phyloP scores from a whole-genome alignment of 2,113 vertebrate genomes.

The Hippopotamus amphibius region DNA sequence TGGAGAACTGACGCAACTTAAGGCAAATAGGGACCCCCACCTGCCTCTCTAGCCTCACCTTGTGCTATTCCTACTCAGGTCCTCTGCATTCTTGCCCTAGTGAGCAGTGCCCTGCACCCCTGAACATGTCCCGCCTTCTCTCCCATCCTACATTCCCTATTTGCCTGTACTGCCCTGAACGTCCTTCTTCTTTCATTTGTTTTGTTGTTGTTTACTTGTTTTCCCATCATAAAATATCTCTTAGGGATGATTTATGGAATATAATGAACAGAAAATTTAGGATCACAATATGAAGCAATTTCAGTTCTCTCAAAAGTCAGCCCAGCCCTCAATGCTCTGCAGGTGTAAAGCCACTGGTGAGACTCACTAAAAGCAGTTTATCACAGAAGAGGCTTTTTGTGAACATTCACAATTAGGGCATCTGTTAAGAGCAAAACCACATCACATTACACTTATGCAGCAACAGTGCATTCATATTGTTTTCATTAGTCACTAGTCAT shows the following conservation, averaged over 20 bases:
- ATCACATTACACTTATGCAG: slow-evolving; percentile 93
- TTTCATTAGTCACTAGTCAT: slow-evolving; percentile 94
- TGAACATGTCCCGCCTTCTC: neutral
- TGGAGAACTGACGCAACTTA: neutral
- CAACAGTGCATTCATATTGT: slow-evolving; percentile 94
- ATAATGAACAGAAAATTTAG: slow-evolving; percentile 98
- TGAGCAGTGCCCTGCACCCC: neutral
- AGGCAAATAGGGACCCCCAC: neutral
- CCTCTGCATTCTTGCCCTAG: neutral
- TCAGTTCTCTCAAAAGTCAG: slow-evolving; percentile 90
- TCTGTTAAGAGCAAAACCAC: slow-evolving; percentile 93
- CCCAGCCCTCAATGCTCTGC: slow-evolving; percentile 88
- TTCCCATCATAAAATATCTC: slow-evolving; percentile 98
- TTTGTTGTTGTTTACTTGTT: neutral
- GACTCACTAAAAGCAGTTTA: slow-evolving; percentile 92
- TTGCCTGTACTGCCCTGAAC: neutral
- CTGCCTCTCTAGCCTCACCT: neutral
- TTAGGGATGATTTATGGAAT: slow-evolving; percentile 95
- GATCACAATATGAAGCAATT: slow-evolving; percentile 96
- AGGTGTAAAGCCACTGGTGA: slow-evolving; percentile 90
- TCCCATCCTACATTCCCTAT: neutral
- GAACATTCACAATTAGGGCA: slow-evolving; percentile 89
- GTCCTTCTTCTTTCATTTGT: neutral
- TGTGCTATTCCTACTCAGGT: neutral
- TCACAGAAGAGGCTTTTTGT: slow-evolving; percentile 90